These are phyloP conservation scores for Nilaparvata lugens DNA, from an alignment of 1,140 invertebrate species.

Conservation along the genomic window DNA sequence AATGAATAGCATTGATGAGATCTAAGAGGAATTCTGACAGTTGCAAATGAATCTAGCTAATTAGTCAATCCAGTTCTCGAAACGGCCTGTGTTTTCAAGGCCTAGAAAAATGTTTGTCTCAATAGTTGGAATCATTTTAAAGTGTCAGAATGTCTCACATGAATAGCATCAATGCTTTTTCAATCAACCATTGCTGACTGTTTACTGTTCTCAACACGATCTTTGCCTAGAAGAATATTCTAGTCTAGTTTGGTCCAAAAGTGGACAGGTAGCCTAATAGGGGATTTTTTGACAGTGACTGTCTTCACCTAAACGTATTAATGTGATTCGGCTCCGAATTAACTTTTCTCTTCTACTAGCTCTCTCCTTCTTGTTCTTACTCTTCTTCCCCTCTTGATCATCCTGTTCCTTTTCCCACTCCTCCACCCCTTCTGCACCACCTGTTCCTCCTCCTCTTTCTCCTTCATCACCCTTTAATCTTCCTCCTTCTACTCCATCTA, in stretches of 20 bases:
- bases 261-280: not conserved
- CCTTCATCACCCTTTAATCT: not conserved
- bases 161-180: no score
- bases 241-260: no score
- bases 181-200: no score
- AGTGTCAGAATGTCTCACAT: no score
- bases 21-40: no score
- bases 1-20: no score
- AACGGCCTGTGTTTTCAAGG: no score
- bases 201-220: no score
- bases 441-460: not conserved
- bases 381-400: not conserved
- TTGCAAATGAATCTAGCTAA: no score
- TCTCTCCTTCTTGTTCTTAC: not conserved
- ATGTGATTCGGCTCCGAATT: not conserved
- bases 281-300: not conserved
- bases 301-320: not conserved
- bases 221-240: no score
- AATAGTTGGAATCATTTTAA: not conserved
- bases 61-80: no score
- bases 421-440: not conserved
- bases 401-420: not conserved
- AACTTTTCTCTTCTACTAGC: not conserved
- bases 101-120: conserved; percentile 2
- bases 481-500: not conserved